These are phyloP conservation scores for Ichneumon xanthorius DNA, from an alignment of 2,888 invertebrate species.

Conservation along the genomic window DNA sequence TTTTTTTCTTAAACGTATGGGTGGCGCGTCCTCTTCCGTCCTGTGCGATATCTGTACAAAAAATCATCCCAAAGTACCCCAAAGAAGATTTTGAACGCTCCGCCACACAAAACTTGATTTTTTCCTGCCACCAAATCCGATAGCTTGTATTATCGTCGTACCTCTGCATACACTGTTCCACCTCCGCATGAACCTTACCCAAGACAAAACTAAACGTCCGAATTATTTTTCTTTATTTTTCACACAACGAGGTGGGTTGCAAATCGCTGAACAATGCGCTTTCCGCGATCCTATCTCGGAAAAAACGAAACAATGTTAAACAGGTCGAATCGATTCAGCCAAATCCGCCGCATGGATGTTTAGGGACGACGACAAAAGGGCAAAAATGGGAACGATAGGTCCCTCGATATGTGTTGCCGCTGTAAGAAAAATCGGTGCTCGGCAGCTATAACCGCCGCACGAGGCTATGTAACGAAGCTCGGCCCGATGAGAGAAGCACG, in stretches of 20 bases:
- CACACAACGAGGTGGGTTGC: neutral
- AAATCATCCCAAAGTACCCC: neutral
- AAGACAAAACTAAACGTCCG: no score
- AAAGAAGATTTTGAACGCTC: no score
- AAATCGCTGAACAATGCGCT: neutral
- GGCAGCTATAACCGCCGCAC: neutral
- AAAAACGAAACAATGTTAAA: neutral
- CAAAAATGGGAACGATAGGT: neutral
- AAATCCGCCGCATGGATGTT: neutral
- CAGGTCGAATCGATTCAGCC: neutral
- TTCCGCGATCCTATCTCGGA: neutral
- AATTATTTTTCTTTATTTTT: neutral
- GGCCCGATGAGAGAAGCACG: constrained; percentile 60
- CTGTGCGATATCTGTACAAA: neutral
- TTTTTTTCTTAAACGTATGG: neutral
- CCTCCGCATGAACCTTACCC: no score
- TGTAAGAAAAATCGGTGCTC: constrained; percentile 57
- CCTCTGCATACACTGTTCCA: no score
- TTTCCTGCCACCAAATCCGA: neutral
- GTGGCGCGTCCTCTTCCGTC: no score
- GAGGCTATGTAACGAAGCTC: constrained; percentile 24
- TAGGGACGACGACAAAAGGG: neutral
- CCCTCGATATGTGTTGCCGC: constrained; percentile 36
- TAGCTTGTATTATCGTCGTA: neutral
- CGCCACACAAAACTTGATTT: no score